Conservation (phyloP, 2,113 vertebrate genomes). For the Tinamus guttatus region DNA sequence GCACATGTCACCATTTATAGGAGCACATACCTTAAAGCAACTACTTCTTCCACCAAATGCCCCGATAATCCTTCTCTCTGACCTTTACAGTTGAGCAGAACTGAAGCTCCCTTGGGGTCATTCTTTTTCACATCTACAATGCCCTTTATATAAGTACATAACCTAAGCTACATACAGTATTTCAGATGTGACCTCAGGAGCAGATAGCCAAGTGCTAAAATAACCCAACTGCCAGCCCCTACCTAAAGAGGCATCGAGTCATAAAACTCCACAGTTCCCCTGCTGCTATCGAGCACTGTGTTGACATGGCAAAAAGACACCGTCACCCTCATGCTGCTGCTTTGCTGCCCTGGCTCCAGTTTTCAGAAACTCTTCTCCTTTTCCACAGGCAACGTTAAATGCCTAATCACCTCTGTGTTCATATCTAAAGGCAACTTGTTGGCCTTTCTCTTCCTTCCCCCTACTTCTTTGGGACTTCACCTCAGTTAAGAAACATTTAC, state of each 20-base stretch:
- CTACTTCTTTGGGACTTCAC: neutral
- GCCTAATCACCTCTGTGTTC: neutral
- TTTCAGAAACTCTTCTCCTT: neutral
- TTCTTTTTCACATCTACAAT: neutral
- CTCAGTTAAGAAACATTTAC: neutral
- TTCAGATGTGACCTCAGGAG: neutral
- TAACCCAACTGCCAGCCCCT: neutral
- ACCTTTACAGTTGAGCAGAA: neutral
- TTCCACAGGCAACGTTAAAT: neutral
- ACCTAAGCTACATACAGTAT: neutral
- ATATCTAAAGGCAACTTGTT: neutral
- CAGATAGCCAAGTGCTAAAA: neutral
- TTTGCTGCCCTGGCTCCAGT: neutral
- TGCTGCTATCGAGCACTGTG: neutral
- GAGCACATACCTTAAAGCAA: neutral
- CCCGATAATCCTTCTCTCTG: neutral
- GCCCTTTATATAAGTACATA: neutral
- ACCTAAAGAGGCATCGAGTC: fast-evolving
- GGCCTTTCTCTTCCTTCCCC: neutral
- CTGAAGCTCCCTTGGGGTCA: neutral
- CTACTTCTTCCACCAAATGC: neutral
- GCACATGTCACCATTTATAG: neutral
- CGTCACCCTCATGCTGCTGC: neutral
- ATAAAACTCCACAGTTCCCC: fast-evolving
- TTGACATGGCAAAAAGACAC: neutral